phyloP scores from a whole-genome alignment of 2,797 vertebrate species.

The Paguma larvata region DNA sequence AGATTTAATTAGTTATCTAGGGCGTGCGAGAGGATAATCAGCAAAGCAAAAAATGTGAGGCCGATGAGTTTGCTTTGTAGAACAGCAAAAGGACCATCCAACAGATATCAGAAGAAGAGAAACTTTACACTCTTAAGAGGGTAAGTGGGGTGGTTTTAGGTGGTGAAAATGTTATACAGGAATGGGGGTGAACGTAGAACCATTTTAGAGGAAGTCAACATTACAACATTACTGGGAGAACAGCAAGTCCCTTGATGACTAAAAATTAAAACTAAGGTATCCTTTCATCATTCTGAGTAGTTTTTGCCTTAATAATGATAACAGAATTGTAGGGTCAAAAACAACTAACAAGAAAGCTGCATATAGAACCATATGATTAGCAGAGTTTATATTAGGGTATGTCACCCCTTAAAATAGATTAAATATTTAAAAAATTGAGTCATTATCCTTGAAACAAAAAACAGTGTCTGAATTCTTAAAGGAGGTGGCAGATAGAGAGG shows the following conservation, averaged over 20 bases:
- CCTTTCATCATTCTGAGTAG: background rate
- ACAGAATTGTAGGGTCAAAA: background rate
- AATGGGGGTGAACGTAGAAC: background rate
- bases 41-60: slow-evolving; percentile 41
- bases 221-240: background rate
- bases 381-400: background rate
- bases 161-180: background rate
- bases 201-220: background rate
- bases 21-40: slow-evolving; percentile 59
- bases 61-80: background rate
- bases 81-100: background rate
- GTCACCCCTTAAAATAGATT: background rate
- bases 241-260: background rate
- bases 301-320: background rate
- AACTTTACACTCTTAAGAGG: background rate
- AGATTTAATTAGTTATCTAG: slow-evolving; percentile 82
- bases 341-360: background rate
- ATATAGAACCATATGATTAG: background rate
- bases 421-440: background rate
- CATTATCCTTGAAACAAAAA: background rate
- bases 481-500: background rate
- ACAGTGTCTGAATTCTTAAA: background rate
- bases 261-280: background rate
- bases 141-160: background rate
- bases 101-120: background rate